Evolutionary conservation across 2,113 vertebrate species (phyloP).

Genomic region (Scatophagus argus): DNA sequence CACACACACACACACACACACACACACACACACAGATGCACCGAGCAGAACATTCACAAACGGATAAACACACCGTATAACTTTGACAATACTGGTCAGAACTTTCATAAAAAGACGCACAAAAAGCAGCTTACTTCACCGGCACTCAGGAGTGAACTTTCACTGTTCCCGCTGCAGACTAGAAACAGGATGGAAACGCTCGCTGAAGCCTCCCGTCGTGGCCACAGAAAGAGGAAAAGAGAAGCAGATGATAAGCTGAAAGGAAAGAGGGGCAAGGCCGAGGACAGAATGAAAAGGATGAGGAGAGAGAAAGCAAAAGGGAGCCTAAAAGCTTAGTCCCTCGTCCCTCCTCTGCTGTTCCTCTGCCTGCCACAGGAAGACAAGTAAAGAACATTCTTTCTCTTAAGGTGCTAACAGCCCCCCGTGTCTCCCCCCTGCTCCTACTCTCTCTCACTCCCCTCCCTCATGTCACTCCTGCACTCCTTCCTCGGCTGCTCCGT

Average conservation of each 20-base stretch:
- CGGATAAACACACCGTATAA: background rate
- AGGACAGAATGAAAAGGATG: constrained; percentile 39
- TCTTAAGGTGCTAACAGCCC: constrained; percentile 77
- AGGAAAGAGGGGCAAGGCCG: constrained; percentile 41
- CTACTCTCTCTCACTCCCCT: constrained; percentile 42
- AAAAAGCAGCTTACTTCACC: constrained; percentile 35
- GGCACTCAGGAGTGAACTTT: constrained; percentile 48
- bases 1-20: constrained; percentile 36
- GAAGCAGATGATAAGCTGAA: constrained; percentile 67
- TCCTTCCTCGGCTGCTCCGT: constrained; percentile 45
- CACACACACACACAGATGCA: constrained; percentile 36
- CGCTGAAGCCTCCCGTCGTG: constrained; percentile 41
- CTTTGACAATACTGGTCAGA: background rate
- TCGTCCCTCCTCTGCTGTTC: constrained; percentile 33
- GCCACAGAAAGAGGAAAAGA: constrained; percentile 59
- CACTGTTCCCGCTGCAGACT: constrained; percentile 51
- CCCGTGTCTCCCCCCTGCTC: constrained; percentile 40
- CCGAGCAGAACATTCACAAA: constrained; percentile 15
- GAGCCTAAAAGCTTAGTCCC: constrained; percentile 30
- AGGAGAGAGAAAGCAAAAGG: constrained; percentile 18
- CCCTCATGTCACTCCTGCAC: constrained; percentile 58
- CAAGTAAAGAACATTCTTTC: constrained; percentile 78
- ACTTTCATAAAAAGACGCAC: background rate
- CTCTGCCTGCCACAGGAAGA: constrained; percentile 63
- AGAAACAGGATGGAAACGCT: constrained; percentile 70